Conservation (phyloP, 2,888 invertebrate genomes). For the Ophioninae sp. region DNA sequence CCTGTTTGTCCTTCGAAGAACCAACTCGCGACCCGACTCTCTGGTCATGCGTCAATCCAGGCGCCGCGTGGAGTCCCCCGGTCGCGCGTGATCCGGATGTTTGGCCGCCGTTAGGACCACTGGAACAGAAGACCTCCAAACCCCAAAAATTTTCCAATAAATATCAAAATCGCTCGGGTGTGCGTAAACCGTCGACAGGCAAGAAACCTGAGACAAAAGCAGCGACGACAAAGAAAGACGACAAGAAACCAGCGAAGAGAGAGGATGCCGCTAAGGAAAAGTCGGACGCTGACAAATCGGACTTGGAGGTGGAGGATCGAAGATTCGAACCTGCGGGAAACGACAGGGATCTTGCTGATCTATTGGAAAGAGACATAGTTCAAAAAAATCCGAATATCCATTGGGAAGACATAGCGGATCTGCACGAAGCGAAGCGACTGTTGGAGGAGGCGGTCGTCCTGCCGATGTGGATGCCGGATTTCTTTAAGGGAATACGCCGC, state of each 20-base stretch:
- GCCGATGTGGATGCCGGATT: conserved; percentile 99
- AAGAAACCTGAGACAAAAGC: conserved; percentile 80
- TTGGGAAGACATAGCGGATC: conserved; percentile 97
- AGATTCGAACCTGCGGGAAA: conserved; percentile 92
- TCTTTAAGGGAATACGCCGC: conserved; percentile 97
- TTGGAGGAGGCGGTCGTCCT: conserved; percentile 98
- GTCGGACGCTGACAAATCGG: conserved; percentile 86
- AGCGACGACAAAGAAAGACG: conserved; percentile 75
- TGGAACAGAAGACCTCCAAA: conserved; percentile 85
- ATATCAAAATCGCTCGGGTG: conserved; percentile 75
- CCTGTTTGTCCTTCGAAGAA: conserved; percentile 82
- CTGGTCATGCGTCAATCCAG: conserved; percentile 85
- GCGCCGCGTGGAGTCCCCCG: conserved; percentile 82
- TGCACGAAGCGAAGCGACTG: conserved; percentile 93
- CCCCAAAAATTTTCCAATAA: conserved; percentile 77
- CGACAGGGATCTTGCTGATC: conserved; percentile 96
- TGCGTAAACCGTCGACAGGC: conserved; percentile 75
- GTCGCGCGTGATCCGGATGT: conserved; percentile 88
- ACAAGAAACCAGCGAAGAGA: conserved; percentile 81
- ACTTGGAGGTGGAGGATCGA: conserved; percentile 87
- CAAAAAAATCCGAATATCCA: conserved; percentile 97
- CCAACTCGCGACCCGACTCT: conserved; percentile 90
- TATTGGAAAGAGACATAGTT: conserved; percentile 97
- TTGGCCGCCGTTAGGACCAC: conserved; percentile 93
- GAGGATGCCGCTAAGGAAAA: conserved; percentile 82